phyloP scores from a whole-genome alignment of 1,140 invertebrate genomes.

The Maconellicoccus hirsutus region DNA sequence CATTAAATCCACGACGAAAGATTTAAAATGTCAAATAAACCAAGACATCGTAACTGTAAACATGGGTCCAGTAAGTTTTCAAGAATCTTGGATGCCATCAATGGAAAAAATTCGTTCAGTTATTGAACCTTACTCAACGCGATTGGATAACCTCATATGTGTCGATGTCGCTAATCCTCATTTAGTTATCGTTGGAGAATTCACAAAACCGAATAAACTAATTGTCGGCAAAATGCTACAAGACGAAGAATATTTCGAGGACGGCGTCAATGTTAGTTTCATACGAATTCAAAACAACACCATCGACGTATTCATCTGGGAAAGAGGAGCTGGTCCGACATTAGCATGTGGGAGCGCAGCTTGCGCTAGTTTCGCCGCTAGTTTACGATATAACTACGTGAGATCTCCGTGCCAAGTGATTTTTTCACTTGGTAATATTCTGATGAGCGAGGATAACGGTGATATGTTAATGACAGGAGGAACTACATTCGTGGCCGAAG shows the following conservation, averaged over 20 bases:
- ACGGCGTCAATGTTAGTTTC: neutral
- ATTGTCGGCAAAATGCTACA: neutral
- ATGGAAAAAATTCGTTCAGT: neutral
- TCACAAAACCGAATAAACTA: neutral
- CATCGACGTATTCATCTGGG: neutral
- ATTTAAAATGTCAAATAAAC: neutral
- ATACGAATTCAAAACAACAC: neutral
- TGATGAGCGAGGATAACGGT: neutral
- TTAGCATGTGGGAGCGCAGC: neutral
- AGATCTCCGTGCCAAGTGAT: neutral
- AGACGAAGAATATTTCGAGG: neutral
- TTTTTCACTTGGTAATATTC: neutral
- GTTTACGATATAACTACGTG: neutral
- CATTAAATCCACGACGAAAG: neutral
- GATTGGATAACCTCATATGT: neutral
- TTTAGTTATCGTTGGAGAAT: neutral
- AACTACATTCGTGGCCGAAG: neutral
- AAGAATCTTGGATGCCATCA: neutral
- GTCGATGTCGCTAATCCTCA: neutral
- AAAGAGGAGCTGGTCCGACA: neutral
- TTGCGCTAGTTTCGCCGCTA: neutral
- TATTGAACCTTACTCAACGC: neutral
- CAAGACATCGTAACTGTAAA: neutral
- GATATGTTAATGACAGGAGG: neutral
- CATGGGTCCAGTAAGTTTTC: neutral